Evolutionary conservation across 2,113 vertebrate species (phyloP).

Genomic region (Desmodus rotundus): DNA sequence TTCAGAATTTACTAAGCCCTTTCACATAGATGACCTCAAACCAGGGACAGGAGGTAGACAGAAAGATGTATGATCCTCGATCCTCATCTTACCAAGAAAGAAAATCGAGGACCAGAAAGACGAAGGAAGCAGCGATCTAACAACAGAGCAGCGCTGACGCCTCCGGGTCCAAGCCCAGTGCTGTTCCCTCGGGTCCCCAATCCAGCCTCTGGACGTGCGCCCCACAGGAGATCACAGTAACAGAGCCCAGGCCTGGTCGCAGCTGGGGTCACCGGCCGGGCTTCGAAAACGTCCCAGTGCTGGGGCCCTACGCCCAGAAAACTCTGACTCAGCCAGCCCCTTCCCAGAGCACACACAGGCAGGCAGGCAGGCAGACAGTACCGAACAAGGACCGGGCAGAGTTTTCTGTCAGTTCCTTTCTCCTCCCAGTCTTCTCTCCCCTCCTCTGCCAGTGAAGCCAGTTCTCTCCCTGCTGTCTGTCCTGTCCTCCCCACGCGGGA

Average conservation of each 20-base stretch:
- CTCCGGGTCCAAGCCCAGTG: not conserved
- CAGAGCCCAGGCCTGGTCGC: not conserved
- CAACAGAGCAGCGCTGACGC: fast-evolving
- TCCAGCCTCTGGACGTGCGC: fast-evolving
- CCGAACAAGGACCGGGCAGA: not conserved
- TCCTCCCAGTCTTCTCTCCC: not conserved
- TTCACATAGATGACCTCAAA: not conserved
- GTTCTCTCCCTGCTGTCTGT: not conserved
- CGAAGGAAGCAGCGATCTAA: not conserved
- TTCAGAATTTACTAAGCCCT: not conserved
- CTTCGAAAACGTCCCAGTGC: not conserved
- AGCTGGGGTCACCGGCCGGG: fast-evolving
- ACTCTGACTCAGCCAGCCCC: not conserved
- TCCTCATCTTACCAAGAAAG: not conserved
- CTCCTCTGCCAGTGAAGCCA: not conserved
- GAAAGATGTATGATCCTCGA: not conserved
- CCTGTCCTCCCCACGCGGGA: not conserved
- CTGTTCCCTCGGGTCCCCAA: too few relatives aligned
- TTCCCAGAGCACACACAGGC: not conserved
- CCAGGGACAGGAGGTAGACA: not conserved
- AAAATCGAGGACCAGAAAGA: not conserved
- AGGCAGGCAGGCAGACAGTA: not conserved
- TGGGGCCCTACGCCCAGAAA: not conserved
- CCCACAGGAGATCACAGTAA: not conserved
- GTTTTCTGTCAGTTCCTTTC: constrained; percentile 13